phyloP scores from a whole-genome alignment of 1,140 invertebrate genomes.

The Drosophila sproati region DNA sequence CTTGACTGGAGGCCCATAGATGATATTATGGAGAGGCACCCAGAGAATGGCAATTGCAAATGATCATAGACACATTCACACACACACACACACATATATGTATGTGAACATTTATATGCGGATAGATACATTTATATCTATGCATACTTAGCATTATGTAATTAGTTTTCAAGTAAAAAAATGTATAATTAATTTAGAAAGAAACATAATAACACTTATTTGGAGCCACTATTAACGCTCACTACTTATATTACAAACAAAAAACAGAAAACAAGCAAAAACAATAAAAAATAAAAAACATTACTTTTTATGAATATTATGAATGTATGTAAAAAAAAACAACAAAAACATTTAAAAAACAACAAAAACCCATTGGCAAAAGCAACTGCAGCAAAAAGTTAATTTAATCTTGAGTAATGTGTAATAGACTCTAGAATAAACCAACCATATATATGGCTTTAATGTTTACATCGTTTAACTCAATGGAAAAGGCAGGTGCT shows the following conservation, averaged over 20 bases:
- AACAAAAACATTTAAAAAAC: not conserved
- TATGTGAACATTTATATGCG: constrained; percentile 51
- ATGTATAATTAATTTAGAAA: constrained; percentile 76
- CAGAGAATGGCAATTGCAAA: constrained; percentile 34
- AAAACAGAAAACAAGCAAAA: constrained; percentile 35
- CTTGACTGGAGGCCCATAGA: constrained; percentile 53
- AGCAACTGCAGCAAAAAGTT: constrained; percentile 48
- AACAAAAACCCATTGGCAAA: constrained; percentile 17
- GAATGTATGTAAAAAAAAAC: constrained; percentile 42
- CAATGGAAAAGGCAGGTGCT: constrained; percentile 1
- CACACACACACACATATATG: constrained; percentile 42
- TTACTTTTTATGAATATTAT: constrained; percentile 20
- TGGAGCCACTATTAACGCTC: constrained; percentile 57
- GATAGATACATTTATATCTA: constrained; percentile 38
- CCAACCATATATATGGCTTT: constrained; percentile 78
- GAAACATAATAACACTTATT: constrained; percentile 60
- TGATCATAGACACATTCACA: constrained; percentile 33
- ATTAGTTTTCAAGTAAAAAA: constrained; percentile 69
- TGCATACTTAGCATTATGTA: constrained; percentile 72
- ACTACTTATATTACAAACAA: constrained; percentile 49
- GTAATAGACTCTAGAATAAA: constrained; percentile 76
- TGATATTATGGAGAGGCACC: constrained; percentile 26
- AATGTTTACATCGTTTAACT: constrained; percentile 57
- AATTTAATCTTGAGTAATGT: constrained; percentile 59
- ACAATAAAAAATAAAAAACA: constrained; percentile 14